phyloP scores from a whole-genome alignment of 2,888 invertebrate genomes.

The Diaphora mendica region DNA sequence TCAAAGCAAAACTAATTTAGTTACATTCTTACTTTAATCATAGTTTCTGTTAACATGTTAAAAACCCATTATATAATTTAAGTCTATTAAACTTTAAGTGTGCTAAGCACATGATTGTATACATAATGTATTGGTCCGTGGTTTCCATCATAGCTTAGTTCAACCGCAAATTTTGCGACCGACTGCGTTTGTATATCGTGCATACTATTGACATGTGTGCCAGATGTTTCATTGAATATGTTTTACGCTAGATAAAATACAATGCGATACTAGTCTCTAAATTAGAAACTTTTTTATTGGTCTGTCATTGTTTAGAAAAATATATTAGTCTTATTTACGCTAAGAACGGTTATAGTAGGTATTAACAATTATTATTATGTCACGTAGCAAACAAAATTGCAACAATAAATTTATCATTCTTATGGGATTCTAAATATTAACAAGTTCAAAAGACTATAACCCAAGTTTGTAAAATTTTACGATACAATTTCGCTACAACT shows the following conservation, averaged over 20 bases:
- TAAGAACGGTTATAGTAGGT: too few relatives aligned
- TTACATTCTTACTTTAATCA: too few relatives aligned
- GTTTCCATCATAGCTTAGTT: constrained; percentile 67
- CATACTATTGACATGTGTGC: constrained; percentile 30
- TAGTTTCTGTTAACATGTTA: neutral
- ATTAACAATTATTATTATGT: neutral
- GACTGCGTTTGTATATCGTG: constrained; percentile 42
- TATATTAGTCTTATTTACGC: neutral
- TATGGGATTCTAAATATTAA: too few relatives aligned
- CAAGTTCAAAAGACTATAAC: too few relatives aligned
- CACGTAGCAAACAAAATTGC: too few relatives aligned
- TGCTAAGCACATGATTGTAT: constrained; percentile 44
- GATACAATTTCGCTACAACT: too few relatives aligned
- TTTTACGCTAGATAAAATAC: constrained; percentile 8
- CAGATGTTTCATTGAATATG: constrained; percentile 5
- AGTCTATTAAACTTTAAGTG: constrained; percentile 5
- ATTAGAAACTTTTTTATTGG: neutral
- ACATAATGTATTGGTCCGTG: constrained; percentile 27
- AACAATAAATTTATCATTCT: too few relatives aligned
- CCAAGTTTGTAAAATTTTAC: too few relatives aligned
- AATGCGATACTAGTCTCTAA: neutral
- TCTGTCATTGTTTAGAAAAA: neutral
- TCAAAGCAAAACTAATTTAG: too few relatives aligned
- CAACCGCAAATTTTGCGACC: constrained; percentile 69
- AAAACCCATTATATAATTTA: neutral